These are phyloP conservation scores for Alligator sinensis DNA, from an alignment of 2,113 vertebrate species.

Conservation along the genomic window DNA sequence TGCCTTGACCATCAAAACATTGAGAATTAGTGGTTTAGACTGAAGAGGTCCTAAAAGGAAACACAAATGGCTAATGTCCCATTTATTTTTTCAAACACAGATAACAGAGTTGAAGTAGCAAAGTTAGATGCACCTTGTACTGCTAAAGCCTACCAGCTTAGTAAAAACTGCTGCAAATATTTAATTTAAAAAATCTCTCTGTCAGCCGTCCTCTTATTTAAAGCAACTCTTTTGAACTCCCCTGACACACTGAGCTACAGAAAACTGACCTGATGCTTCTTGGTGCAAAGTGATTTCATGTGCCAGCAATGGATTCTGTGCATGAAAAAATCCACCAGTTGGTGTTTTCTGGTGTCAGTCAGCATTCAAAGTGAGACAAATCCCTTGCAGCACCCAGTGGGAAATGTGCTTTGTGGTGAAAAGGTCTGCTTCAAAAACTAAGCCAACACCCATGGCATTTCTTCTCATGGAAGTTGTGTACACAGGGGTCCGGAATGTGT, in stretches of 20 bases:
- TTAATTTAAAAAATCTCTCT: not conserved
- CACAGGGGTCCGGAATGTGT: conserved; percentile 91
- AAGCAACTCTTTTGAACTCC: accelerated
- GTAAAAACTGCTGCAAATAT: not conserved
- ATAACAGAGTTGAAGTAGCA: not conserved
- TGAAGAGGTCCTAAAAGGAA: not conserved
- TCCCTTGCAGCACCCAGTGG: conserved; percentile 94
- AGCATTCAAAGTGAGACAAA: conserved; percentile 90
- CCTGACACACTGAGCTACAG: accelerated
- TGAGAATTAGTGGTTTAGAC: too few species aligned
- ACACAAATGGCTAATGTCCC: accelerated
- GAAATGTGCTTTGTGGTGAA: conserved; percentile 88
- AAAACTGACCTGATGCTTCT: not conserved
- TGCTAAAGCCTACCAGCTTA: not conserved
- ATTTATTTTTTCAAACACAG: not conserved
- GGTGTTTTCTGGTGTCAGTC: conserved; percentile 56
- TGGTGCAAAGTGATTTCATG: accelerated
- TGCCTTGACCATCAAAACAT: too few species aligned
- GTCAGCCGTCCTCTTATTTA: not conserved
- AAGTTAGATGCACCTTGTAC: not conserved
- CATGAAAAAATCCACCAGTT: accelerated
- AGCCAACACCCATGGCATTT: conserved; percentile 91
- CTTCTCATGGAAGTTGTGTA: conserved; percentile 93
- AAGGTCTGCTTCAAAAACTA: conserved; percentile 95
- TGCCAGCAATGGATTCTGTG: not conserved